Conservation (phyloP, 1,140 invertebrate genomes). For the Eupeodes corollae region DNA sequence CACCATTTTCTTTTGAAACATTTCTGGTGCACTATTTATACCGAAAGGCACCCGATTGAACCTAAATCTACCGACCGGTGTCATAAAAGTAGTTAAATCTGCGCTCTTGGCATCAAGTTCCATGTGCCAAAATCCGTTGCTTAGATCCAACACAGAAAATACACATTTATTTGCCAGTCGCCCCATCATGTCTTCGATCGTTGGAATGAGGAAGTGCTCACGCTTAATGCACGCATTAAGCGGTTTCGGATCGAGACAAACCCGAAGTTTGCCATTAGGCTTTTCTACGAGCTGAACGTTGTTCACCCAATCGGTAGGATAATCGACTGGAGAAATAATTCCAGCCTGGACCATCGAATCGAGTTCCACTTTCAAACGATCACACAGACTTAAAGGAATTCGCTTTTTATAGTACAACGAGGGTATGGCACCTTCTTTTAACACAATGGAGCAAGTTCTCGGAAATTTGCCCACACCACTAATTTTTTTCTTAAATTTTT, state of each 20-base stretch:
- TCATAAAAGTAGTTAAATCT: constrained; percentile 13
- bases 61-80: constrained; percentile 12
- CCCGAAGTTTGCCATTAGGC: constrained; percentile 7
- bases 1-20: constrained; percentile 29
- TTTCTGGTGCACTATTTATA: constrained; percentile 28
- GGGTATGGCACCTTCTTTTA: constrained; percentile 2
- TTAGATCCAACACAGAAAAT: constrained; percentile 9
- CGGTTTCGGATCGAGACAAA: constrained; percentile 11
- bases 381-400: background rate
- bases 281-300: constrained; percentile 10
- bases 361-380: background rate
- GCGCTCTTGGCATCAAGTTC: constrained; percentile 8
- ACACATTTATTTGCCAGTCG: constrained; percentile 3
- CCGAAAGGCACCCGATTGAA: constrained; percentile 26
- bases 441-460: background rate
- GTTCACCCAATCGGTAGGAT: constrained; percentile 4
- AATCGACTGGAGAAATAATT: constrained; percentile 4
- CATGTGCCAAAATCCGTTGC: constrained; percentile 8
- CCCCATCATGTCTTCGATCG: constrained; percentile 11
- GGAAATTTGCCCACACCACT: constrained; percentile 1
- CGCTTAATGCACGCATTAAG: constrained; percentile 8
- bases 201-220: constrained; percentile 14
- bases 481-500: too few relatives aligned
- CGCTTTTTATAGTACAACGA: constrained; percentile 1
- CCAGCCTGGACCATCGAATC: background rate